phyloP scores from a whole-genome alignment of 1,140 invertebrate species.

The Dendroctonus valens region DNA sequence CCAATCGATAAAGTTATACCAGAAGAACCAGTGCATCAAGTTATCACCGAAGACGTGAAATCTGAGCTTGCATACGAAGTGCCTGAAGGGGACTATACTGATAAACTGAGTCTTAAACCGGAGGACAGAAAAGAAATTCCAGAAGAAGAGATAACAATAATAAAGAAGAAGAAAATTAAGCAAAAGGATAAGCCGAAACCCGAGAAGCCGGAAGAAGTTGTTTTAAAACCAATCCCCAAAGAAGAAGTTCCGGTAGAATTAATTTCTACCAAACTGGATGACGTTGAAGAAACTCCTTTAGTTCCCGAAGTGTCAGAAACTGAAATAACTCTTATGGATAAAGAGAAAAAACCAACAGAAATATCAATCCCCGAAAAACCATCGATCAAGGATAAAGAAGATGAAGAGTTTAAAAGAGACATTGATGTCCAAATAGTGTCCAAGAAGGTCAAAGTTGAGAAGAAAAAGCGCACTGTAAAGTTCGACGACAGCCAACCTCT shows the following conservation, averaged over 20 bases:
- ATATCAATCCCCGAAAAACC: constrained; percentile 48
- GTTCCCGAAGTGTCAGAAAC: constrained; percentile 46
- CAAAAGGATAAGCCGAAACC: constrained; percentile 24
- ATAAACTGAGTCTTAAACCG: constrained; percentile 41
- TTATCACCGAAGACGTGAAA: constrained; percentile 35
- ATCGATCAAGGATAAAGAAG: constrained; percentile 48
- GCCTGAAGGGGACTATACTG: constrained; percentile 39
- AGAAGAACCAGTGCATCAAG: constrained; percentile 38
- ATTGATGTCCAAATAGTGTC: constrained; percentile 56
- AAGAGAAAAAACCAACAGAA: constrained; percentile 43
- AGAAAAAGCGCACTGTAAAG: constrained; percentile 48
- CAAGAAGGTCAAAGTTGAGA: constrained; percentile 52
- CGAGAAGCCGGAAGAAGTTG: constrained; percentile 34
- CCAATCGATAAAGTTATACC: constrained; percentile 46
- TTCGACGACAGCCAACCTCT: constrained; percentile 54
- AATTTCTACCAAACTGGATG: constrained; percentile 47
- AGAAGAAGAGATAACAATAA: constrained; percentile 3
- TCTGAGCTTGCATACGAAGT: constrained; percentile 28
- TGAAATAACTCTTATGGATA: constrained; percentile 47
- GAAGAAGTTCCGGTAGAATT: constrained; percentile 39
- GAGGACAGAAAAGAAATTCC: constrained; percentile 17
- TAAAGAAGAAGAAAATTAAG: constrained; percentile 31
- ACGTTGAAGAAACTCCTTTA: constrained; percentile 40
- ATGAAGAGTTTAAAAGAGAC: constrained; percentile 52
- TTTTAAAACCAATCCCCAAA: background rate